Percentiles rank a stretch among this genome's conserved stretches.
Evolutionary conservation across 2,797 vertebrate species (phyloP).

Genomic region (Phoebastria nigripes): DNA sequence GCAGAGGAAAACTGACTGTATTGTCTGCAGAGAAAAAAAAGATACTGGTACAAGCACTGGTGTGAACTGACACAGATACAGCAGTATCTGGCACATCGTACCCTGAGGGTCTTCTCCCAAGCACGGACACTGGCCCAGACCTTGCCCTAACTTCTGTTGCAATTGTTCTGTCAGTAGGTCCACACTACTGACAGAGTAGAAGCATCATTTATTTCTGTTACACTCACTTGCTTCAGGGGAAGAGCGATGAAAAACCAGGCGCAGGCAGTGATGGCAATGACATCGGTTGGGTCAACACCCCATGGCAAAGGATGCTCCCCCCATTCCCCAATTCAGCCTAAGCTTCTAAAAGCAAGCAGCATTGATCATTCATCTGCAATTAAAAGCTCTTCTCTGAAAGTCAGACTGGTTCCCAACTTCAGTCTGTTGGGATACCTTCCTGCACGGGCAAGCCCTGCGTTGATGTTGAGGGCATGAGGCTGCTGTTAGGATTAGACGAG

Average conservation of each 20-base stretch:
- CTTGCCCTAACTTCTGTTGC: neutral
- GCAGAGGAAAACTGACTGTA: neutral
- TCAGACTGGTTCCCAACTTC: neutral
- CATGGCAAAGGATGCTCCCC: neutral
- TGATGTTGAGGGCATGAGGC: neutral
- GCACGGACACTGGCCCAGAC: neutral
- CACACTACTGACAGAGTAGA: neutral
- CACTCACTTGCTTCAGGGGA: neutral
- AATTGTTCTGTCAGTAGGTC: neutral
- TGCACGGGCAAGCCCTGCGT: accelerated
- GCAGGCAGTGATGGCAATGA: neutral
- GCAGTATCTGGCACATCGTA: neutral
- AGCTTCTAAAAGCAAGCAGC: neutral
- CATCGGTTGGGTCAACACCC: neutral
- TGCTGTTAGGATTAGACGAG: neutral
- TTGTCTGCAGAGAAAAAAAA: neutral
- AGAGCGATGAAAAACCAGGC: accelerated
- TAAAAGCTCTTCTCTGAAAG: neutral
- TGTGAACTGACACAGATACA: neutral
- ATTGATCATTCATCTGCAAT: neutral
- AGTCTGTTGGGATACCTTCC: neutral
- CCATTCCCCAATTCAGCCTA: neutral
- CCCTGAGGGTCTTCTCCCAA: neutral
- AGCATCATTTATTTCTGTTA: neutral
- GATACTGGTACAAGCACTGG: neutral